These are phyloP conservation scores for Botia kubotai DNA, from an alignment of 2,797 vertebrate species.

Conservation along the genomic window DNA sequence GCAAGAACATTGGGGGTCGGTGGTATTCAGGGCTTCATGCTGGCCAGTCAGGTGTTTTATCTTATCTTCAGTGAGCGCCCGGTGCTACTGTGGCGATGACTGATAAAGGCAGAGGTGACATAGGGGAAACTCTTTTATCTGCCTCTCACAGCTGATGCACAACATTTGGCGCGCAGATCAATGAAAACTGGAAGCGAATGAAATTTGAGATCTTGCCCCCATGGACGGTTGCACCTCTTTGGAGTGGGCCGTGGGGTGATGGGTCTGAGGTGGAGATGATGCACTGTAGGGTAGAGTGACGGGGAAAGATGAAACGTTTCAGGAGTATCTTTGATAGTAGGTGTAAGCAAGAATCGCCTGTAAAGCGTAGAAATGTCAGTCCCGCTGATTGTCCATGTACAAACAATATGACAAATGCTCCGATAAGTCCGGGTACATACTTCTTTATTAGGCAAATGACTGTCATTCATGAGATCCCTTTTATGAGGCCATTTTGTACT, in stretches of 20 bases:
- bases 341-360: slow-evolving; percentile 3
- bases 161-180: slow-evolving; percentile 66
- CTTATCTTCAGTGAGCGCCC: slow-evolving; percentile 44
- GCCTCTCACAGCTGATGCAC: slow-evolving; percentile 65
- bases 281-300: slow-evolving; percentile 1
- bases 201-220: slow-evolving; percentile 35
- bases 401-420: neutral
- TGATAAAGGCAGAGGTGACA: slow-evolving; percentile 77
- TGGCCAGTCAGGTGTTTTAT: slow-evolving; percentile 39
- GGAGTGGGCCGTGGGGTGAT: slow-evolving; percentile 30
- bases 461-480: slow-evolving; percentile 8
- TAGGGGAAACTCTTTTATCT: slow-evolving; percentile 66
- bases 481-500: neutral
- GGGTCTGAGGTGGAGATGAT: slow-evolving; percentile 8
- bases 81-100: slow-evolving; percentile 65
- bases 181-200: slow-evolving; percentile 63
- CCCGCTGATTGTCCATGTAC: slow-evolving; percentile 1
- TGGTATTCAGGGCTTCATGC: slow-evolving; percentile 21
- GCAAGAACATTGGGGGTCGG: neutral
- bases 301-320: slow-evolving; percentile 1
- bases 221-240: slow-evolving; percentile 10
- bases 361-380: neutral
- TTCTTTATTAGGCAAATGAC: slow-evolving; percentile 14
- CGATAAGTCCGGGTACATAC: neutral
- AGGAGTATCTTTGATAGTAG: neutral